phyloP scores from a whole-genome alignment of 2,797 vertebrate genomes.

The Bradypodion pumilum region DNA sequence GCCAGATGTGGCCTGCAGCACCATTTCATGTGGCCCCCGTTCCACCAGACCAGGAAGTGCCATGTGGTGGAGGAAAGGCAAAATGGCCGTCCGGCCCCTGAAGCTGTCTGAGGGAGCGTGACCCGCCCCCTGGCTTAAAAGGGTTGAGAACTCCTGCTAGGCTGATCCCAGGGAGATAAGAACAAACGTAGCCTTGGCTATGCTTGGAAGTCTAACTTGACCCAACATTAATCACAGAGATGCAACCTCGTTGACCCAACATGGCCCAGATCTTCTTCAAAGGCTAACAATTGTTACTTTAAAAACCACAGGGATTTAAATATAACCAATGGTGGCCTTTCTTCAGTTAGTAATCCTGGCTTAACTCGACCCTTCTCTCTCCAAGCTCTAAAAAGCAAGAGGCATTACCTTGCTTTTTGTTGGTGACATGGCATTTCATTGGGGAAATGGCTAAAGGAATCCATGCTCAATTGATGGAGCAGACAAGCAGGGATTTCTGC shows the following conservation, averaged over 20 bases:
- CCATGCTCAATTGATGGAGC: rapidly evolving
- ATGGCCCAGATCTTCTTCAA: neutral
- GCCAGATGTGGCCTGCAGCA: too few relatives aligned
- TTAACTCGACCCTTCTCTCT: neutral
- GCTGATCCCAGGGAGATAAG: neutral
- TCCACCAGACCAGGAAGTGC: too few relatives aligned
- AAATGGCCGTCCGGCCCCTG: too few relatives aligned
- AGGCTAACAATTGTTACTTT: neutral
- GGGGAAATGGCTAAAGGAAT: too few relatives aligned
- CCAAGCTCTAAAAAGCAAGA: neutral
- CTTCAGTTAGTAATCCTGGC: neutral
- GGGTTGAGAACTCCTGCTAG: too few relatives aligned
- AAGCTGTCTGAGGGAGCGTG: too few relatives aligned
- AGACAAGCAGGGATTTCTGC: neutral
- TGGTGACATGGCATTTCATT: neutral
- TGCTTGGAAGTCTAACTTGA: neutral
- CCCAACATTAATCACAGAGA: neutral
- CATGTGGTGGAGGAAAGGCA: too few relatives aligned
- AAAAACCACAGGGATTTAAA: neutral
- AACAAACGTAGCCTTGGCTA: neutral
- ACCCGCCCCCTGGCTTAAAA: too few relatives aligned
- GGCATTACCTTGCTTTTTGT: neutral
- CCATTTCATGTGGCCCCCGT: too few relatives aligned
- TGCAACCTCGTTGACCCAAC: neutral
- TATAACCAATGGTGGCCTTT: neutral